Evolutionary conservation across 2,888 invertebrate species (phyloP).

Genomic region (Aleiodes testaceus): DNA sequence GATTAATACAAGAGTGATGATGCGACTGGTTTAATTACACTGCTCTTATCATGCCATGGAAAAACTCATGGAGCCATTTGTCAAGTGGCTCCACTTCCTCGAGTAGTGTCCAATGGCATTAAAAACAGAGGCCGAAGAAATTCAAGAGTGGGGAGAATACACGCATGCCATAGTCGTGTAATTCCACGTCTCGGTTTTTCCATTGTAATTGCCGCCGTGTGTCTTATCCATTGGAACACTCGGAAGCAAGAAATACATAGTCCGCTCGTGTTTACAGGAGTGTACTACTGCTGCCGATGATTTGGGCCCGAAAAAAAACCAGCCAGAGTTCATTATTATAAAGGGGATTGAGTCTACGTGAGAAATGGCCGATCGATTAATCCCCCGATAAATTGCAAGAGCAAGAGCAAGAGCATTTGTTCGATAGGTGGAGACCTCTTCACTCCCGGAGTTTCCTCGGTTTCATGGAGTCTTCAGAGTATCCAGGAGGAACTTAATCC

Average conservation of each 20-base stretch:
- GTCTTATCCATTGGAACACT: constrained; percentile 40
- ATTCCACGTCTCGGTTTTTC: constrained; percentile 61
- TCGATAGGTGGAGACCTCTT: constrained; percentile 24
- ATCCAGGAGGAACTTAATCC: constrained; percentile 64
- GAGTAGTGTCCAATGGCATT: neutral
- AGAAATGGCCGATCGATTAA: constrained; percentile 27
- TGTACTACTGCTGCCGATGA: constrained; percentile 27
- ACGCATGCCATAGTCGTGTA: constrained; percentile 58
- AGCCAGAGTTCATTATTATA: neutral
- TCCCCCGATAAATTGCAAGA: neutral
- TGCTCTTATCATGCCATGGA: neutral
- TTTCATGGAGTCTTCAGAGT: constrained; percentile 2
- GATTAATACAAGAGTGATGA: constrained; percentile 40
- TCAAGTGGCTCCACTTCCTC: constrained; percentile 42
- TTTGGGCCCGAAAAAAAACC: constrained; percentile 2
- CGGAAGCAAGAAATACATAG: constrained; percentile 64
- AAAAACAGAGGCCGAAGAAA: neutral
- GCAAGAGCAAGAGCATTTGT: neutral
- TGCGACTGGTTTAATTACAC: constrained; percentile 23
- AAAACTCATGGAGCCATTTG: constrained; percentile 37
- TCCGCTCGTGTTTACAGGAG: constrained; percentile 61
- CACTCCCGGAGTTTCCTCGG: neutral
- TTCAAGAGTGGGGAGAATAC: neutral
- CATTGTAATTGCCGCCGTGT: constrained; percentile 53
- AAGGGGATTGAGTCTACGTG: constrained; percentile 33